These are phyloP conservation scores for Prostheceraeus crozeri DNA, from an alignment of 2,888 invertebrate genomes.

Conservation along the genomic window DNA sequence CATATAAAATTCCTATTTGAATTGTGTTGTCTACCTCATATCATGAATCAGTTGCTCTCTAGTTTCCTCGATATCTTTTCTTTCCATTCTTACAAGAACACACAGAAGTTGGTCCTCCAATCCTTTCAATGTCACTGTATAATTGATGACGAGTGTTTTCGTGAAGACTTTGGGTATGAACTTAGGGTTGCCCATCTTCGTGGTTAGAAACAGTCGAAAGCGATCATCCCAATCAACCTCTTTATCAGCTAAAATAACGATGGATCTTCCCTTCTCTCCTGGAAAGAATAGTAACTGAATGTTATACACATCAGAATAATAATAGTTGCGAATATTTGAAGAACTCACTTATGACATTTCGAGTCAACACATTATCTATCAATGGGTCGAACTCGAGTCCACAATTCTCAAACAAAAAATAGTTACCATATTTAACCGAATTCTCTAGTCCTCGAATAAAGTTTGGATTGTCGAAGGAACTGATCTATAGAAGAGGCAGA, in stretches of 20 bases:
- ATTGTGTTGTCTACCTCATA: constrained; percentile 36
- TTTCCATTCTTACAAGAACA: constrained; percentile 36
- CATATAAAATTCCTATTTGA: too few relatives aligned
- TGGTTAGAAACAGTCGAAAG: constrained; percentile 38
- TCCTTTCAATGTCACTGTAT: constrained; percentile 39
- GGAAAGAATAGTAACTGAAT: neutral
- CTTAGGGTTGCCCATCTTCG: constrained; percentile 39
- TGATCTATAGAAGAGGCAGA: constrained; percentile 30
- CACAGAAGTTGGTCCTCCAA: constrained; percentile 37
- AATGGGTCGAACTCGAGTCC: constrained; percentile 39
- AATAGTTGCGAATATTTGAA: neutral
- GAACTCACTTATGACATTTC: constrained; percentile 36
- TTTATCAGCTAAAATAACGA: constrained; percentile 37
- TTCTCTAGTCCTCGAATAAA: constrained; percentile 39
- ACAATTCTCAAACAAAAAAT: constrained; percentile 38
- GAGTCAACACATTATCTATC: constrained; percentile 39
- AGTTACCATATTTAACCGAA: constrained; percentile 39
- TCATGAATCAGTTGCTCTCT: constrained; percentile 39
- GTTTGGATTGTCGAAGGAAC: constrained; percentile 38
- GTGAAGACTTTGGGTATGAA: constrained; percentile 35
- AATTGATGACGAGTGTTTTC: constrained; percentile 37
- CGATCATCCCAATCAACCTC: constrained; percentile 38
- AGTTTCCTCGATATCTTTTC: constrained; percentile 39
- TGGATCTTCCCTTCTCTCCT: constrained; percentile 33
- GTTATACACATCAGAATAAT: neutral